Percentiles rank a stretch among this genome's conserved stretches.
Evolutionary conservation across 2,888 invertebrate genomes (phyloP).

Genomic region (Nemotelus pantherinus): DNA sequence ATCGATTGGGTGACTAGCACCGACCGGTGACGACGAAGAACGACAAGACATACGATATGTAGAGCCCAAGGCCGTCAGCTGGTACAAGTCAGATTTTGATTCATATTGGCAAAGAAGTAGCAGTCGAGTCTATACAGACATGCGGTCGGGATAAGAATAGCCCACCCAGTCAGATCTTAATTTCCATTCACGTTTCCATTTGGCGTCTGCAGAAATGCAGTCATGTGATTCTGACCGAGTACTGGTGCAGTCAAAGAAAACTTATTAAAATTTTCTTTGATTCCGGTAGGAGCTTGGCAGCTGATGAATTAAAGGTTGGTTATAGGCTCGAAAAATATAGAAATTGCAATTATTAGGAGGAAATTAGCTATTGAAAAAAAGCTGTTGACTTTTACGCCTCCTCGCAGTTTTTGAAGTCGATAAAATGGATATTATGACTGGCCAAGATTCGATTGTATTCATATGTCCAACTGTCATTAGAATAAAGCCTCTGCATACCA

Average conservation of each 20-base stretch:
- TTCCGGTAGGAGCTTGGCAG: not conserved
- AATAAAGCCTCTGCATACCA: no score
- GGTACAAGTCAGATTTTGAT: not conserved
- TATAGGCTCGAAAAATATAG: no score
- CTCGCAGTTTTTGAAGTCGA: no score
- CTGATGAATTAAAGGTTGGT: not conserved
- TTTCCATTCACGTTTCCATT: constrained; percentile 7
- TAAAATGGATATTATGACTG: no score
- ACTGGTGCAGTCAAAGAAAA: no score
- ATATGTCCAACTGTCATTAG: no score
- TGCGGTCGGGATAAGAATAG: constrained; percentile 1
- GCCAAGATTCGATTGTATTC: no score
- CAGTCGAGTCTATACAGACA: no score
- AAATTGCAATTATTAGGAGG: no score
- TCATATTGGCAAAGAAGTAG: not conserved
- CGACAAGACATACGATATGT: not conserved
- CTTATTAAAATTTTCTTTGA: no score
- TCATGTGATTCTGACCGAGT: not conserved
- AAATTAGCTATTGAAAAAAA: no score
- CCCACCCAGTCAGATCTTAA: constrained; percentile 21
- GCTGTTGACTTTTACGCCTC: no score
- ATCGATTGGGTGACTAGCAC: constrained; percentile 29
- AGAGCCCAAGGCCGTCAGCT: constrained; percentile 10
- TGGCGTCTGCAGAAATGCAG: not conserved
- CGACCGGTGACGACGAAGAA: not conserved